phyloP scores from a whole-genome alignment of 2,797 vertebrate genomes.

The Varecia variegata region DNA sequence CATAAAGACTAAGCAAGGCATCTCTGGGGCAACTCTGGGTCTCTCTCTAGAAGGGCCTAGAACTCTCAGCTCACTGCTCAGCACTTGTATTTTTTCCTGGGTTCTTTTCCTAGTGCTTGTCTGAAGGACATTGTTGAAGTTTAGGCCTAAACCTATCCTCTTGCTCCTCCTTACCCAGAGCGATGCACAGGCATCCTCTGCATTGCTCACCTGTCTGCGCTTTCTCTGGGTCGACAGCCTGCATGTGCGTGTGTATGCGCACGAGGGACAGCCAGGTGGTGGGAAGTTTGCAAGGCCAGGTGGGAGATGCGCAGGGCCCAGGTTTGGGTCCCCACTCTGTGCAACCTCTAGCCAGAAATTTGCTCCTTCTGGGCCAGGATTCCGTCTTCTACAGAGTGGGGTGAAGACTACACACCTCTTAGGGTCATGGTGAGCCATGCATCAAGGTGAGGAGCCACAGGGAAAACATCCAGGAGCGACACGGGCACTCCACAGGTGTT shows the following conservation, averaged over 20 bases:
- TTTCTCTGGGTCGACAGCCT: background rate
- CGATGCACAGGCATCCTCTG: background rate
- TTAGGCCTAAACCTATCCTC: background rate
- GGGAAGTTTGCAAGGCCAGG: background rate
- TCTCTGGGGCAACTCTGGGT: too few relatives aligned
- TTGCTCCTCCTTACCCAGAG: background rate
- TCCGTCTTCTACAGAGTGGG: background rate
- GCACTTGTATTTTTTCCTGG: background rate
- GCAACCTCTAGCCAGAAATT: background rate
- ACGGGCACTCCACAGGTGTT: accelerated
- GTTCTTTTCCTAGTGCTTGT: background rate
- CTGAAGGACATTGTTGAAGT: background rate
- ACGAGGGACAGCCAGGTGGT: accelerated
- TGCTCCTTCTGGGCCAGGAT: background rate
- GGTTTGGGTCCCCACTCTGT: background rate
- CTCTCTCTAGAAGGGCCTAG: background rate
- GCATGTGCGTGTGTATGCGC: accelerated
- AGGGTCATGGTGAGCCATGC: accelerated
- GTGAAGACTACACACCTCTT: background rate
- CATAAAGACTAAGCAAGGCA: background rate
- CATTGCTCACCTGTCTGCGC: background rate
- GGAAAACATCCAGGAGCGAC: background rate
- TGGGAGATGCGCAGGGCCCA: background rate
- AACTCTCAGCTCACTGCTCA: background rate
- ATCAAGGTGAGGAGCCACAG: accelerated